Conservation (phyloP, 2,888 invertebrate genomes). For the Neoascia interrupta region DNA sequence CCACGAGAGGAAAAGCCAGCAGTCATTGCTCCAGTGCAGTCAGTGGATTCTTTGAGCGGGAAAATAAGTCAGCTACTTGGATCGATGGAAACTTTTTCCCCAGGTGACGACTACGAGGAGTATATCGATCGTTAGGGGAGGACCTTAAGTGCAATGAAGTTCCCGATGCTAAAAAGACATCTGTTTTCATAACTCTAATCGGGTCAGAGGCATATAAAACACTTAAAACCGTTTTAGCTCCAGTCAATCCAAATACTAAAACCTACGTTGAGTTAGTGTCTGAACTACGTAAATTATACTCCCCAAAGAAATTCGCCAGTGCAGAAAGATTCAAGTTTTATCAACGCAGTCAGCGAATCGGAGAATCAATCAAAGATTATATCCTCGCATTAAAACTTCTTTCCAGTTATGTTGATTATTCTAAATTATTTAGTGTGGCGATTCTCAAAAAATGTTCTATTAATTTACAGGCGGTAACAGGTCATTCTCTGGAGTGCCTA, state of each 20-base stretch:
- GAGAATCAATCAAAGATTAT: constrained; percentile 5
- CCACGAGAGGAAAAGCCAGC: no score
- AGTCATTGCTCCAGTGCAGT: no score
- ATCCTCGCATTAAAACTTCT: constrained; percentile 8
- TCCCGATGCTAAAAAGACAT: constrained; percentile 13
- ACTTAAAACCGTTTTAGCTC: constrained; percentile 9
- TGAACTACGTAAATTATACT: neutral
- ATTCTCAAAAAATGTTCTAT: constrained; percentile 1
- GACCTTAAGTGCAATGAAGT: constrained; percentile 21
- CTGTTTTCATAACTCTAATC: constrained; percentile 21
- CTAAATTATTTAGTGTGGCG: constrained; percentile 8
- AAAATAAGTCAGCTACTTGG: constrained; percentile 6
- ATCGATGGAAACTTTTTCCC: constrained; percentile 4
- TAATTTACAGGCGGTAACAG: constrained; percentile 21
- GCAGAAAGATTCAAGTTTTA: constrained; percentile 25
- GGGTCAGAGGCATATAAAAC: constrained; percentile 25
- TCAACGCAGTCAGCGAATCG: constrained; percentile 13
- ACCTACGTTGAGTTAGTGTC: constrained; percentile 1
- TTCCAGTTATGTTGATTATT: constrained; percentile 18
- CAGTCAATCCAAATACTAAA: constrained; percentile 4
- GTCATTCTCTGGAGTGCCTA: neutral
- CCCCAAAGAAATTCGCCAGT: constrained; percentile 16
- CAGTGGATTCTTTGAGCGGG: no score
- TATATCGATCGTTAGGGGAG: constrained; percentile 24
- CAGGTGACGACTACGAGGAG: constrained; percentile 28